phyloP scores from a whole-genome alignment of 1,140 invertebrate genomes.

The Acyrthosiphon pisum region DNA sequence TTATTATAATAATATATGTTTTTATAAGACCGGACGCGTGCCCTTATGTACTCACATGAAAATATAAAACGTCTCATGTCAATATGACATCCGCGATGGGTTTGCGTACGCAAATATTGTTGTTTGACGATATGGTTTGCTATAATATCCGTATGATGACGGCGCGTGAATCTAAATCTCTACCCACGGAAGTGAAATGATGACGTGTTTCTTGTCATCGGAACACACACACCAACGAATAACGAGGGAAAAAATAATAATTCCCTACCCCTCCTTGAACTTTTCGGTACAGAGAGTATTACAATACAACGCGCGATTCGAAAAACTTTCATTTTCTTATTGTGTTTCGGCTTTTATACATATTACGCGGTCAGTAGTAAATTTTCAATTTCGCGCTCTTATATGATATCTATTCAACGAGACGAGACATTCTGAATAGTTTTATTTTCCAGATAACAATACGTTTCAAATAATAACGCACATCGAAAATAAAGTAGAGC shows the following conservation, averaged over 20 bases:
- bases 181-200: neutral
- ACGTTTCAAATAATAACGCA: neutral
- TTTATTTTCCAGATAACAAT: neutral
- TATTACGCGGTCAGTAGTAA: neutral
- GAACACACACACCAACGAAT: neutral
- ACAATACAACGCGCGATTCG: neutral
- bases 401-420: neutral
- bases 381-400: neutral
- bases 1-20: neutral
- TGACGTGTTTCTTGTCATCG: neutral
- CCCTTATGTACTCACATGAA: neutral
- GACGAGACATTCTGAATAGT: neutral
- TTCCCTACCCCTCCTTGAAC: neutral
- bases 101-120: neutral
- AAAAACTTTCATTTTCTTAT: conserved; percentile 26
- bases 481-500: neutral
- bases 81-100: neutral
- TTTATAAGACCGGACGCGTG: neutral
- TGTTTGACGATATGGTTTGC: neutral
- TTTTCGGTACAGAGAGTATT: neutral
- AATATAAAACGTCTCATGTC: neutral
- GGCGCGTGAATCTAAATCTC: neutral
- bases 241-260: neutral
- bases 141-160: neutral
- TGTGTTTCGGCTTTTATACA: neutral